A percentile compares a stretch with the other conserved stretches of the same genome.
These are phyloP conservation scores for Hippasteria phrygiana DNA, from an alignment of 53 echinoderm and acorn worm species.

Conservation along the genomic window DNA sequence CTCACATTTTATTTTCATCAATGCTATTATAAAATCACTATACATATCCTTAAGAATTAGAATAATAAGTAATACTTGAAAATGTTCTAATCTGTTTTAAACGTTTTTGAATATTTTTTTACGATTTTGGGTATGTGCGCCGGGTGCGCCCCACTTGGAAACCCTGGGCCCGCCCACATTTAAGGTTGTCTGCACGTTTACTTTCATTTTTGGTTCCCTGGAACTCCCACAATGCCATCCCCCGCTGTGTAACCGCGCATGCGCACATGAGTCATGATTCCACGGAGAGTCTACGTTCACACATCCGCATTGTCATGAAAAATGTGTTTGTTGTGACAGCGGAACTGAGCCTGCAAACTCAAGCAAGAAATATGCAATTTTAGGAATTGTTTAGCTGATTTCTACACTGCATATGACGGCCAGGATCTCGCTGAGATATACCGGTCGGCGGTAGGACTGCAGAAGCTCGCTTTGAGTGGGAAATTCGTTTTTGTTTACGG, in stretches of 20 bases:
- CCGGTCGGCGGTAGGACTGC: neutral
- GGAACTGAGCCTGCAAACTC: neutral
- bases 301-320: constrained; percentile 64
- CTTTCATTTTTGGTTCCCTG: constrained; percentile 60
- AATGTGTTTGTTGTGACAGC: constrained; percentile 43
- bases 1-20: no score
- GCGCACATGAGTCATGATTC: constrained; percentile 35
- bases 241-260: constrained; percentile 13
- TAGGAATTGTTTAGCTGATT: constrained; percentile 27
- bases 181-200: neutral
- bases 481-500: constrained; percentile 41
- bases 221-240: constrained; percentile 60
- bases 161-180: no score
- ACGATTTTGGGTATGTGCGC: no score
- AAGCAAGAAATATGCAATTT: constrained; percentile 58
- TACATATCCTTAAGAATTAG: no score
- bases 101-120: no score
- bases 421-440: constrained; percentile 1
- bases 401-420: constrained; percentile 47
- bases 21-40: no score
- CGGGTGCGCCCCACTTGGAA: neutral
- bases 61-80: no score
- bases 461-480: neutral
- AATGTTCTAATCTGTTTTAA: no score
- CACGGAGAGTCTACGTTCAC: neutral